Evolutionary conservation across 2,113 vertebrate genomes (phyloP).

Genomic region (Daphoenositta chrysoptera): DNA sequence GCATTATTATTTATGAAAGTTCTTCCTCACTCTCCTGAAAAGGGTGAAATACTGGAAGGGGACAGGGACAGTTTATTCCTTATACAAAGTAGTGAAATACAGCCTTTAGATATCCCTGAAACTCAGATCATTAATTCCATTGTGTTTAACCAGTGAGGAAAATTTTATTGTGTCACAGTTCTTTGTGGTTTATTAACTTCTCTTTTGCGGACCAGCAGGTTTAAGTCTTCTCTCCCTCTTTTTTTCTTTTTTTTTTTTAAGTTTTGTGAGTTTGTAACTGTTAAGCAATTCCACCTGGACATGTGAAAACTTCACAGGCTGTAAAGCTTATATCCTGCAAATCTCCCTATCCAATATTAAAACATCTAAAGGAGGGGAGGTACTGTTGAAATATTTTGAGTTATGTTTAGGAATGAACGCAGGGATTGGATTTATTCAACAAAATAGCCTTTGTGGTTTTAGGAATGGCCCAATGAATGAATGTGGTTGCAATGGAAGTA

Average conservation of each 20-base stretch:
- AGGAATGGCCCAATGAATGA: neutral
- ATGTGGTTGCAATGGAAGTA: neutral
- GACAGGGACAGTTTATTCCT: neutral
- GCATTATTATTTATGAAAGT: neutral
- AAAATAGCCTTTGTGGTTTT: neutral
- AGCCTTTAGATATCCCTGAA: neutral
- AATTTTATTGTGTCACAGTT: neutral
- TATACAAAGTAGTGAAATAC: neutral
- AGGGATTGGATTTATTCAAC: neutral
- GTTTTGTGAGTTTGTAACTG: neutral
- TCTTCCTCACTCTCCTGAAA: neutral
- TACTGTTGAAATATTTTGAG: neutral
- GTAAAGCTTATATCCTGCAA: constrained; percentile 49
- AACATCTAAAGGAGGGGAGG: constrained; percentile 26
- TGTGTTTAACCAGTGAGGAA: neutral
- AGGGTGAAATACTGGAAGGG: neutral
- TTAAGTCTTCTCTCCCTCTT: neutral
- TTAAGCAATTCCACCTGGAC: constrained; percentile 53
- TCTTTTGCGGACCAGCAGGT: neutral
- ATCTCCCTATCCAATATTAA: constrained; percentile 37
- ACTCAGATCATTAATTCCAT: neutral
- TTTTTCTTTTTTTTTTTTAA: neutral
- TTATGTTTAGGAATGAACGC: constrained; percentile 6
- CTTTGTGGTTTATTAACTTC: neutral
- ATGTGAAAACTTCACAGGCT: constrained; percentile 54